These are phyloP conservation scores for Adelognathus sp. DNA, from an alignment of 2,888 invertebrate species.

Conservation along the genomic window DNA sequence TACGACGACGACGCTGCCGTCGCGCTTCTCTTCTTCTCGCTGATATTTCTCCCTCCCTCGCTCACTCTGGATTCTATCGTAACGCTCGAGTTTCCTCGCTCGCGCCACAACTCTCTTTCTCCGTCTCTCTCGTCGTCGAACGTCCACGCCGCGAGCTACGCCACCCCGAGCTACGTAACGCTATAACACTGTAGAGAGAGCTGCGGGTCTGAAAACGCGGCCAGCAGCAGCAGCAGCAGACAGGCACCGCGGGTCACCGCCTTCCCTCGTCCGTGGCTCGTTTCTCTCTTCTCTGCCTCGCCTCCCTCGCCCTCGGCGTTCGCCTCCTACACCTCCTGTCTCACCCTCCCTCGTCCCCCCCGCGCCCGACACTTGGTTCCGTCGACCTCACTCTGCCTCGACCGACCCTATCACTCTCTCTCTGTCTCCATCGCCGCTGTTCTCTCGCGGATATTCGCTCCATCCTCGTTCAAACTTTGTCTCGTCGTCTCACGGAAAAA, in stretches of 20 bases:
- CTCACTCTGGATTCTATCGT: constrained; percentile 9
- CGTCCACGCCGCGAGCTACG: constrained; percentile 56
- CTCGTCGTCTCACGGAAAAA: constrained; percentile 9
- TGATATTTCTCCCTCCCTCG: constrained; percentile 20
- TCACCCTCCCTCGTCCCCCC: constrained; percentile 56
- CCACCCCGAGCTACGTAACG: constrained; percentile 65
- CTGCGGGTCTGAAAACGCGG: constrained; percentile 75
- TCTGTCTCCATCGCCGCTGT: constrained; percentile 9
- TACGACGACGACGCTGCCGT: constrained; percentile 52
- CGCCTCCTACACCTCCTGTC: constrained; percentile 49
- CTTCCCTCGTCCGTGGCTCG: constrained; percentile 69
- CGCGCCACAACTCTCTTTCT: constrained; percentile 32
- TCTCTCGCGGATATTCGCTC: constrained; percentile 16
- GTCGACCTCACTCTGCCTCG: constrained; percentile 47
- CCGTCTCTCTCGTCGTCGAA: constrained; percentile 45
- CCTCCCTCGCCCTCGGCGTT: constrained; percentile 26
- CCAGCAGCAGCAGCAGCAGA: constrained; percentile 72
- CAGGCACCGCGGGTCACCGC: constrained; percentile 80
- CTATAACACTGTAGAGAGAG: constrained; percentile 62
- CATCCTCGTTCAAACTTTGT: constrained; percentile 25
- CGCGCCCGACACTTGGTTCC: constrained; percentile 47
- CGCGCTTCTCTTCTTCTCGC: constrained; percentile 41
- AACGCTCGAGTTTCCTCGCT: not conserved
- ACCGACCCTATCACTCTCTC: too few relatives aligned
- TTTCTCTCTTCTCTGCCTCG: constrained; percentile 27